Percentiles rank a stretch among this genome's conserved stretches.
phyloP scores from a whole-genome alignment of 1,140 invertebrate species.

The Papilio machaon region DNA sequence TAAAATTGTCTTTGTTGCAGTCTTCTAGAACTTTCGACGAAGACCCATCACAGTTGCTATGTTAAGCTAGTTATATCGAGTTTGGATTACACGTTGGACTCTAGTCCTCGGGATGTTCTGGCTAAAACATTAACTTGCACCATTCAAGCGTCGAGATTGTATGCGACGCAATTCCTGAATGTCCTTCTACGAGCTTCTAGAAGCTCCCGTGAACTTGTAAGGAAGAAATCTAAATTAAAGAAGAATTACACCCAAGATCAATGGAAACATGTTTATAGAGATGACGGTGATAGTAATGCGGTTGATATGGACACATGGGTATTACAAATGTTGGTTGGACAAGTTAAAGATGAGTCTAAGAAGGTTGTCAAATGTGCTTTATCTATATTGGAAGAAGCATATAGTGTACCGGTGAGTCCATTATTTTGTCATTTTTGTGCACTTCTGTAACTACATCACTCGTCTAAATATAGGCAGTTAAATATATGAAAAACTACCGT shows the following conservation, averaged over 20 bases:
- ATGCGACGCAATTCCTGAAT: slow-evolving; percentile 94
- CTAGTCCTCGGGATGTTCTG: slow-evolving; percentile 88
- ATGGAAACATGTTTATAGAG: slow-evolving; percentile 55
- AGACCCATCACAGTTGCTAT: slow-evolving; percentile 94
- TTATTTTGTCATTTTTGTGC: not conserved
- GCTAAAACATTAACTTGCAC: slow-evolving; percentile 85
- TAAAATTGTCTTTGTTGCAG: slow-evolving; percentile 78
- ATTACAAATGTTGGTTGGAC: slow-evolving; percentile 89
- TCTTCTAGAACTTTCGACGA: slow-evolving; percentile 90
- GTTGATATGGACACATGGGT: slow-evolving; percentile 90
- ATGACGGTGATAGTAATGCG: slow-evolving; percentile 55
- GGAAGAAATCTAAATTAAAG: slow-evolving; percentile 73
- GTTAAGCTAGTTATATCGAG: slow-evolving; percentile 95
- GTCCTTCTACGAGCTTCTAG: slow-evolving; percentile 90
- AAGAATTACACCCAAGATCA: slow-evolving; percentile 65
- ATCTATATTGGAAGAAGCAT: slow-evolving; percentile 12
- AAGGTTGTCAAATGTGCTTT: slow-evolving; percentile 8
- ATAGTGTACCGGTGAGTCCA: not conserved
- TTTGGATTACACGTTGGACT: slow-evolving; percentile 91
- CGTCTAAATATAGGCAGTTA: no score
- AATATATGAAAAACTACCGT: no score
- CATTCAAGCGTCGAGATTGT: slow-evolving; percentile 90
- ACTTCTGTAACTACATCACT: not conserved
- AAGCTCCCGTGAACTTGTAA: slow-evolving; percentile 72
- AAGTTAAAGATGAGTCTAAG: slow-evolving; percentile 65